phyloP scores from a whole-genome alignment of 2,888 invertebrate species.

The Fissipunctia ypsillon region DNA sequence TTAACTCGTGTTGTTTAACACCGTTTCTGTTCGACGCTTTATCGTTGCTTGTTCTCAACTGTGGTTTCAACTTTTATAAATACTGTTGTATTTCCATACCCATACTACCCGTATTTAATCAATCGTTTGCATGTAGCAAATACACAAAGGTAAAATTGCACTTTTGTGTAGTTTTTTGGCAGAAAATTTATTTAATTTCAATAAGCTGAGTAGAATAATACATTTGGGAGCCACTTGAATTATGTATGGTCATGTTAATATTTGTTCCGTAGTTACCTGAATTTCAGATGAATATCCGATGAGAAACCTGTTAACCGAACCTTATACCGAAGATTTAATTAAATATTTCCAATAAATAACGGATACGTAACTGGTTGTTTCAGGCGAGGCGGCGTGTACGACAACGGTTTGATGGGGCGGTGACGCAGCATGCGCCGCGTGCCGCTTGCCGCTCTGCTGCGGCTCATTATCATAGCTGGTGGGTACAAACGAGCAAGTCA shows the following conservation, averaged over 20 bases:
- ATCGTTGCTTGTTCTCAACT: slow-evolving; percentile 2
- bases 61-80: not conserved
- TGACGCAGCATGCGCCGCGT: slow-evolving; percentile 87
- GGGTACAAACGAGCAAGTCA: not conserved
- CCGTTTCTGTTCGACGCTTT: slow-evolving; percentile 29
- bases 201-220: not conserved
- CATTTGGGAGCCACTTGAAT: not conserved
- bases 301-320: not conserved
- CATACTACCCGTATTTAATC: not conserved
- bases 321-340: not conserved
- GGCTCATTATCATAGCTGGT: slow-evolving; percentile 85
- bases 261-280: not conserved
- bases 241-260: not conserved
- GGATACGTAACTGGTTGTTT: slow-evolving; percentile 66
- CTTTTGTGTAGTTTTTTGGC: not conserved
- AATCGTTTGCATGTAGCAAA: not conserved
- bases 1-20: slow-evolving; percentile 38
- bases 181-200: not conserved
- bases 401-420: slow-evolving; percentile 81
- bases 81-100: not conserved
- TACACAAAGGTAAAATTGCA: not conserved
- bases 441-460: slow-evolving; percentile 85
- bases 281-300: not conserved
- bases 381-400: slow-evolving; percentile 63
- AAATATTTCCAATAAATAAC: not conserved